phyloP scores from a whole-genome alignment of 2,888 invertebrate species.

The Platerodrilus igneus region DNA sequence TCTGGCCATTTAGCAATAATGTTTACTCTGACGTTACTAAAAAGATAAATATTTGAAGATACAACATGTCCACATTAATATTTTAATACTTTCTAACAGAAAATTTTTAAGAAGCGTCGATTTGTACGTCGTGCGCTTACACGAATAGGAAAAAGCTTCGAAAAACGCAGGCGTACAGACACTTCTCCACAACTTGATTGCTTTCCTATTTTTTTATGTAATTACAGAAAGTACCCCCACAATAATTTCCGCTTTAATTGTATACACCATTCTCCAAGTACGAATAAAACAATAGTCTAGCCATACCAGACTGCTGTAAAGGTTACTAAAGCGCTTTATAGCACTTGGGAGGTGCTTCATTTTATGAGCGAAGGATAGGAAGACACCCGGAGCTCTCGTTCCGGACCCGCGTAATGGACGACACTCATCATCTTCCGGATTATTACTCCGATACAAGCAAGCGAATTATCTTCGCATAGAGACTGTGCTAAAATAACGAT shows the following conservation, averaged over 20 bases:
- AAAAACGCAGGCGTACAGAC: too few species aligned
- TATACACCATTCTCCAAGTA: not conserved
- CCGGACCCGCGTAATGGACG: slow-evolving; percentile 28
- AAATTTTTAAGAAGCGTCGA: too few species aligned
- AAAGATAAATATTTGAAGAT: too few species aligned
- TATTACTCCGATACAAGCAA: slow-evolving; percentile 23
- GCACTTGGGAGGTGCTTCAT: slow-evolving; percentile 30
- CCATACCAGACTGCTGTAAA: slow-evolving; percentile 32
- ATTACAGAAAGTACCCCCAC: not conserved
- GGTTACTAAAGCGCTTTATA: slow-evolving; percentile 29
- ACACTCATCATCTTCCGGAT: slow-evolving; percentile 26
- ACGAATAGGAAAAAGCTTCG: too few species aligned
- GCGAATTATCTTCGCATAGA: slow-evolving; percentile 26
- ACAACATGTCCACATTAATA: too few species aligned
- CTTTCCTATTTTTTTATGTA: too few species aligned
- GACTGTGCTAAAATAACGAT: slow-evolving; percentile 11
- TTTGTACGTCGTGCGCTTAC: too few species aligned
- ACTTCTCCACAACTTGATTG: too few species aligned
- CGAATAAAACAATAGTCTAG: slow-evolving; percentile 20
- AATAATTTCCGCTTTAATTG: not conserved
- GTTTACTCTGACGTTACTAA: too few species aligned
- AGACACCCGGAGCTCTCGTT: slow-evolving; percentile 28
- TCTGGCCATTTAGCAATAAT: too few species aligned
- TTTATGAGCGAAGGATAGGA: slow-evolving; percentile 25
- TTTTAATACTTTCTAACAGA: too few species aligned